A percentile compares a stretch with the other conserved stretches of the same genome.
These are phyloP conservation scores for Narcine bancroftii DNA, from an alignment of 2,113 vertebrate genomes.

Conservation along the genomic window DNA sequence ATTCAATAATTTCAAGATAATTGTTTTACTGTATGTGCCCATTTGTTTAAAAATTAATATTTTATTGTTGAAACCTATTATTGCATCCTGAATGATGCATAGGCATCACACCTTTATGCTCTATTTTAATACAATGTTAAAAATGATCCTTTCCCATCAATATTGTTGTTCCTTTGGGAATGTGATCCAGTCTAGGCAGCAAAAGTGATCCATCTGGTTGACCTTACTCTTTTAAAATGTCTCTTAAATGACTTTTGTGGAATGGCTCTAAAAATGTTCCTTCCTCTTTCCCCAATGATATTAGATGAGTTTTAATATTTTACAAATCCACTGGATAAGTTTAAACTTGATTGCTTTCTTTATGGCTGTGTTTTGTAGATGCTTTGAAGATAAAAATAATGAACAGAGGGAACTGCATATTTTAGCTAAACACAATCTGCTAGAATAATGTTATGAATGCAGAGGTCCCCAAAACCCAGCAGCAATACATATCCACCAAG, in stretches of 20 bases:
- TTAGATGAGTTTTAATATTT: not conserved
- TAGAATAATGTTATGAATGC: too few species aligned
- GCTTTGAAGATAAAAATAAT: not conserved
- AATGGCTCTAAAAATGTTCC: not conserved
- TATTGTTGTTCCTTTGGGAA: not conserved
- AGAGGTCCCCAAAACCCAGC: too few species aligned
- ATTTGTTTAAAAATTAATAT: not conserved
- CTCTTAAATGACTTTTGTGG: not conserved
- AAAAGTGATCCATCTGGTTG: not conserved
- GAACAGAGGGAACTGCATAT: too few species aligned
- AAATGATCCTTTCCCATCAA: not conserved
- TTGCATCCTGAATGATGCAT: not conserved
- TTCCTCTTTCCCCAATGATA: not conserved
- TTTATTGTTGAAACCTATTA: not conserved
- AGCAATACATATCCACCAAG: too few species aligned
- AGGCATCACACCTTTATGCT: not conserved
- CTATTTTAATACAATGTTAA: not conserved
- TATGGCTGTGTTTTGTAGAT: not conserved
- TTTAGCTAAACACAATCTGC: too few species aligned
- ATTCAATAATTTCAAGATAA: not conserved
- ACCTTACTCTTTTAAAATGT: not conserved
- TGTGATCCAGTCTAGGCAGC: not conserved
- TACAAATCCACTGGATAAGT: not conserved
- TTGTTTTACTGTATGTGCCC: not conserved
- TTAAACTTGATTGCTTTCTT: not conserved